Evolutionary conservation across 2,888 invertebrate species (phyloP), one percentile per base, ranked within the genome.

Genomic region (Noctua janthe): DNA sequence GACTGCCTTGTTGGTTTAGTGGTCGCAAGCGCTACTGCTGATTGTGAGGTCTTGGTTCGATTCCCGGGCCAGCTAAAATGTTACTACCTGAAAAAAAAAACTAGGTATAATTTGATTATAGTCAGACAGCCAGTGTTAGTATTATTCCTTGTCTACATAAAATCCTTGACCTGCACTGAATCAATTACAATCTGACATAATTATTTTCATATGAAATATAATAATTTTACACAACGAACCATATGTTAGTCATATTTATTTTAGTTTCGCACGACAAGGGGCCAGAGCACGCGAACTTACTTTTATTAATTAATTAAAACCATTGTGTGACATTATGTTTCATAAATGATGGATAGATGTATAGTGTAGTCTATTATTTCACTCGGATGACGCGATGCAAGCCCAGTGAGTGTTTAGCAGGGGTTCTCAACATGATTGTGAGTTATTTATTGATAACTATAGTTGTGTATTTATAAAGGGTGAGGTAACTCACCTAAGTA

Each of bases 261-360:
- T 77, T 51, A 67, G 64, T 87, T 47, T 15, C 59, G 59, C 81
- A 66, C 69, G 78, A 51, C 69, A 80, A 64, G 74, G 76, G 74
- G 88, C 90, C 54, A 39, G 17, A 43, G 89, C 81, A 90, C 72
- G 81, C 83, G 83, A 88, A 85, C 88, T 87, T 87, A 90, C 20
- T 89, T 83, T 73, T 20, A 66, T 66, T 66, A 85, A 84, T 81
- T 87, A 86, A 87, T 87, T 76, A 62, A 74, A 74, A 51, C n/a
- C 66, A 80, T 83, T 85, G 76, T 82, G 15, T 62, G 59, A 62
- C 70, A 86, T 86, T 78, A 29, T 29, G 72, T 80, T 72, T 29
- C 56, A n/a, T n/a, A 49, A 75, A 56, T 85, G 62, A 29, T 62
- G 62, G 5, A 62, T 29, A 20, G 75, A 76, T 76, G 54, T 74